Evolutionary conservation across 2,797 vertebrate genomes (phyloP).

Genomic region (Poeciliopsis presidionis): DNA sequence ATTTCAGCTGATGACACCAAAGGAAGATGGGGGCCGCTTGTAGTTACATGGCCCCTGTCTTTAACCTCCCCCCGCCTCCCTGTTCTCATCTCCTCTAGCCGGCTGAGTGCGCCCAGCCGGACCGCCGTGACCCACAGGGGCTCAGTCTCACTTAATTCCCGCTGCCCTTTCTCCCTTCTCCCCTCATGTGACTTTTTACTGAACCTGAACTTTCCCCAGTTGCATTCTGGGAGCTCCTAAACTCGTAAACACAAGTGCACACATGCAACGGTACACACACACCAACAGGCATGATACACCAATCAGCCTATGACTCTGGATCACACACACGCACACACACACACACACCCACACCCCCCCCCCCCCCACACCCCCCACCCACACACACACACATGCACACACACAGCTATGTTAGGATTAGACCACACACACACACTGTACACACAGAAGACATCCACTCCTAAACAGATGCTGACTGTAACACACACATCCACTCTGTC

Average conservation of each 20-base stretch:
- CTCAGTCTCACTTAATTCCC: constrained; percentile 59
- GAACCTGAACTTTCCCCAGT: constrained; percentile 52
- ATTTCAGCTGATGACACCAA: constrained; percentile 49
- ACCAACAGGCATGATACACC: not conserved
- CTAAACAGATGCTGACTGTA: constrained; percentile 38
- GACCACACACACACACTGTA: constrained; percentile 24
- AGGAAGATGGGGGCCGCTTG: constrained; percentile 32
- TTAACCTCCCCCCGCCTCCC: constrained; percentile 45
- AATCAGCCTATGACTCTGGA: not conserved
- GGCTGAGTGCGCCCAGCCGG: constrained; percentile 1
- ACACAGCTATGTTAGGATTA: constrained; percentile 70
- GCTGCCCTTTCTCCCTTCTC: constrained; percentile 33
- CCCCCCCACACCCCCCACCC: no score
- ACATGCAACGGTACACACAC: not conserved
- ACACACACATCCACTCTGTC: constrained; percentile 37
- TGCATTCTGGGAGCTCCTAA: constrained; percentile 31
- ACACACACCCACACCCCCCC: constrained; percentile 12
- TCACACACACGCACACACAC: constrained; percentile 53
- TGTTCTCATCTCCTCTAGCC: constrained; percentile 9
- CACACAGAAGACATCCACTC: constrained; percentile 46
- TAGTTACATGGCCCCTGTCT: constrained; percentile 48
- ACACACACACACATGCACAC: constrained; percentile 2
- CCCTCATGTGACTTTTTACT: constrained; percentile 46
- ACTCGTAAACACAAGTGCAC: not conserved
- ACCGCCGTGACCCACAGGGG: constrained; percentile 46